Evolutionary conservation across 2,113 vertebrate genomes (phyloP).

Genomic region (Polypterus senegalus): DNA sequence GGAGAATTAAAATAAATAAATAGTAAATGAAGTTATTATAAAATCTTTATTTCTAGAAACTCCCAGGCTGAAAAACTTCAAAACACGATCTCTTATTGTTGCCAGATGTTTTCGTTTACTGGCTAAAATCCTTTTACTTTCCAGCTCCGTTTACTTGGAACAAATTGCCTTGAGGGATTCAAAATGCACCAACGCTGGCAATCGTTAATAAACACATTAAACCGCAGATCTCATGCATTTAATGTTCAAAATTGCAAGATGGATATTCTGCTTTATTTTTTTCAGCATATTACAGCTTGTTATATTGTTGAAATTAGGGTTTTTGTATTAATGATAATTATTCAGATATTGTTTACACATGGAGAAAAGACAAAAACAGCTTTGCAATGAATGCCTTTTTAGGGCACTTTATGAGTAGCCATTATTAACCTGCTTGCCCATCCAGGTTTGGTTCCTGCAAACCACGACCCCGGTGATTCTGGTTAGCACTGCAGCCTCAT

Average conservation of each 20-base stretch:
- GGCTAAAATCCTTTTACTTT: slow-evolving; percentile 25
- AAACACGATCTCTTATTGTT: slow-evolving; percentile 25
- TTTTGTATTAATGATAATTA: too few species aligned
- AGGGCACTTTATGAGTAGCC: too few species aligned
- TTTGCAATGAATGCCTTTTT: too few species aligned
- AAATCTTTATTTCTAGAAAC: background rate
- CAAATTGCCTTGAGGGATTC: slow-evolving; percentile 2
- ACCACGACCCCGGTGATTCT: too few species aligned
- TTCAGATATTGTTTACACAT: too few species aligned
- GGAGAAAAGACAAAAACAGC: too few species aligned
- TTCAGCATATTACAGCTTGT: too few species aligned
- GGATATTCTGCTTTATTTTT: background rate
- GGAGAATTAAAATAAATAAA: background rate
- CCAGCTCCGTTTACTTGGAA: slow-evolving; percentile 8
- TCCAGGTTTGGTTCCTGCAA: too few species aligned
- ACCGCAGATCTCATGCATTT: slow-evolving; percentile 4
- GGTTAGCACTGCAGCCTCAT: too few species aligned
- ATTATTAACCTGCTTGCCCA: too few species aligned
- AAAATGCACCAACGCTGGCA: slow-evolving; percentile 2
- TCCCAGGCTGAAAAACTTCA: slow-evolving; percentile 5
- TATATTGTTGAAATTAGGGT: too few species aligned
- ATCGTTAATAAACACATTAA: slow-evolving; percentile 3
- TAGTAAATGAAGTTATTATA: background rate
- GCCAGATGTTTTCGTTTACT: slow-evolving; percentile 29
- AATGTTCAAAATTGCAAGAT: slow-evolving; percentile 1